Conservation (phyloP, 2,113 vertebrate genomes). For the Plecotus auritus region DNA sequence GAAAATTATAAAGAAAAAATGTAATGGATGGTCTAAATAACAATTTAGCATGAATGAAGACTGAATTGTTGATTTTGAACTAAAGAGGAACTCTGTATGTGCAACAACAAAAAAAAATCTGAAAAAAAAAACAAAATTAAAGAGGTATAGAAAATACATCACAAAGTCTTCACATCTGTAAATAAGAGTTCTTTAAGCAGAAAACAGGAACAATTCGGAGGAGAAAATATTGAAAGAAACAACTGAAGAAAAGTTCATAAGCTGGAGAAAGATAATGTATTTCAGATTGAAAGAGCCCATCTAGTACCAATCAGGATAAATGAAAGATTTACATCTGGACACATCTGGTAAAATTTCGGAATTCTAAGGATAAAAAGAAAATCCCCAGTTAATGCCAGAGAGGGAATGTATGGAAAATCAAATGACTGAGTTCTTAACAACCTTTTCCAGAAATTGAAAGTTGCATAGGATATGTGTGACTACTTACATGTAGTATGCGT, state of each 20-base stretch:
- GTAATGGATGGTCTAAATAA: neutral
- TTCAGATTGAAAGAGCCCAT: constrained; percentile 21
- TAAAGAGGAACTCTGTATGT: neutral
- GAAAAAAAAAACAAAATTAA: neutral
- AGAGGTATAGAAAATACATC: neutral
- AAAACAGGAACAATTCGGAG: neutral
- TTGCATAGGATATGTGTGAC: neutral
- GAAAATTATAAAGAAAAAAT: constrained; percentile 9
- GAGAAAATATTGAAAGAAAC: constrained; percentile 20
- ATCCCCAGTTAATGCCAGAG: neutral
- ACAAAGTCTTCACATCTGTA: neutral
- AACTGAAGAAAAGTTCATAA: constrained; percentile 32
- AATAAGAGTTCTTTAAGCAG: constrained; percentile 2
- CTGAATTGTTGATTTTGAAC: neutral
- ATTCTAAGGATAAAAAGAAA: neutral
- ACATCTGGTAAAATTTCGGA: constrained; percentile 13
- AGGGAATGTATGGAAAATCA: neutral
- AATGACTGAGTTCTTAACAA: neutral
- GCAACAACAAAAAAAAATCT: neutral
- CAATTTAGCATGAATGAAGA: neutral
- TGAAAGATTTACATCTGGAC: neutral
- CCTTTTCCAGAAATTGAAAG: neutral
- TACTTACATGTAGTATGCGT: neutral
- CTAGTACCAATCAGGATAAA: neutral
- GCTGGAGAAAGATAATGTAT: constrained; percentile 11